These are phyloP conservation scores for Petroica traversi DNA, from an alignment of 2,113 vertebrate genomes.

Conservation along the genomic window DNA sequence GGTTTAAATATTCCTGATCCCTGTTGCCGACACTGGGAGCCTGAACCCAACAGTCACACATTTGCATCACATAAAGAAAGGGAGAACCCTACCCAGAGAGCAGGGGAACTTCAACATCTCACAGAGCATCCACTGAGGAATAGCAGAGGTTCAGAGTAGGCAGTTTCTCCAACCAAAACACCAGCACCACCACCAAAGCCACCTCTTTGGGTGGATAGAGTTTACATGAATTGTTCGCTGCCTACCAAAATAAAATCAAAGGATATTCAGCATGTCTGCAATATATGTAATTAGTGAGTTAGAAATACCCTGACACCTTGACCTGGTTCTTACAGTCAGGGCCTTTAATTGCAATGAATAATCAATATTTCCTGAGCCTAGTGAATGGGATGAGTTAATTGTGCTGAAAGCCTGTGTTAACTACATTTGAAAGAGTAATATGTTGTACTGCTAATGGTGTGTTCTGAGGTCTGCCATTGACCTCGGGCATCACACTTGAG, in stretches of 20 bases:
- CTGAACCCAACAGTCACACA: not conserved
- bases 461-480: not conserved
- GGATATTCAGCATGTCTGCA: not conserved
- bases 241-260: not conserved
- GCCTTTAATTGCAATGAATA: not conserved
- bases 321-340: not conserved
- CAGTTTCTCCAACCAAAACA: not conserved
- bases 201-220: not conserved
- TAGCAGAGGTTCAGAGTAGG: not conserved
- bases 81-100: not conserved
- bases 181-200: not conserved
- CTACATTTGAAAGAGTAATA: not conserved
- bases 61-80: not conserved
- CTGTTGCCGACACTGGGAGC: not conserved
- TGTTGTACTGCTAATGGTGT: not conserved
- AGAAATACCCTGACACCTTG: not conserved
- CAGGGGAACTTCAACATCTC: rapidly evolving
- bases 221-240: not conserved
- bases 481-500: not conserved
- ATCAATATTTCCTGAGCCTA: not conserved
- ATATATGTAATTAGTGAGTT: not conserved
- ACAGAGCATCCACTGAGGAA: not conserved
- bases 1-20: not conserved
- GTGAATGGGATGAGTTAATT: not conserved
- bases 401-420: not conserved